Base-by-base conservation (phyloP, 2,797 vertebrate genomes). In the Gallinago solitaria region DNA sequence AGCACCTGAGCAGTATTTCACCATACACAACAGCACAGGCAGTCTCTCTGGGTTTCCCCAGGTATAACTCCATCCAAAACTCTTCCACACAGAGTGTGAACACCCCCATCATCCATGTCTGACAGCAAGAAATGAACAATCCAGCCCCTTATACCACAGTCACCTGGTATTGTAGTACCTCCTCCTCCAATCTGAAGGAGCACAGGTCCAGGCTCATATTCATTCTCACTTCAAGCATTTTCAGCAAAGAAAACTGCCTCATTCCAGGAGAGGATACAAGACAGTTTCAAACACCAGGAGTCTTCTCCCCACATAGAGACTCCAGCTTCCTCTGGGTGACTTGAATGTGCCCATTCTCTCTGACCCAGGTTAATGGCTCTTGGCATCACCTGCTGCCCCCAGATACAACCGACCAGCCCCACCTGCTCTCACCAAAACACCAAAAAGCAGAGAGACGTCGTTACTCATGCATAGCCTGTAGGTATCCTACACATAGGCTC, bases 391-490 rank as follows among this genome's bases (percentile, higher is more conserved):
- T 77, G n/a, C 48, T 41, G 45, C 20, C 20, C 45, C 20, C 9
- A 45, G 9, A 54, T 18, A 47, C 13, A 60, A 60, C 4, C 32
- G 60, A 4, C 9, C 63, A 79, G 39, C 19, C 87, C 30, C 41
- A 65, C 27, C 50, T 87, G n/a, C 59, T 35, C 33, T 45, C 39
- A 70, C 20, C 3, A 5, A 41, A 77, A 65, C 47, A 59, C 13
- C 56, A 80, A 50, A 83, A 70, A 33, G 24, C 27, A 74, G 20
- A 41, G 10, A 61, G 5, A 54, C 54, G 30, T 4, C 69, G 8
- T 28, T 28, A 41, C 9, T 69, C 60, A 59, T 1, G 1, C 4
- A 20, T 1, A 0, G 47, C 27, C 47, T 43, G 6, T 27, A 83
- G 45, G 27, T 57, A n/a, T 23, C 37, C 6, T n/a, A 48, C 9